Conservation (phyloP, 2,888 invertebrate species). For the Geophilus truncorum region DNA sequence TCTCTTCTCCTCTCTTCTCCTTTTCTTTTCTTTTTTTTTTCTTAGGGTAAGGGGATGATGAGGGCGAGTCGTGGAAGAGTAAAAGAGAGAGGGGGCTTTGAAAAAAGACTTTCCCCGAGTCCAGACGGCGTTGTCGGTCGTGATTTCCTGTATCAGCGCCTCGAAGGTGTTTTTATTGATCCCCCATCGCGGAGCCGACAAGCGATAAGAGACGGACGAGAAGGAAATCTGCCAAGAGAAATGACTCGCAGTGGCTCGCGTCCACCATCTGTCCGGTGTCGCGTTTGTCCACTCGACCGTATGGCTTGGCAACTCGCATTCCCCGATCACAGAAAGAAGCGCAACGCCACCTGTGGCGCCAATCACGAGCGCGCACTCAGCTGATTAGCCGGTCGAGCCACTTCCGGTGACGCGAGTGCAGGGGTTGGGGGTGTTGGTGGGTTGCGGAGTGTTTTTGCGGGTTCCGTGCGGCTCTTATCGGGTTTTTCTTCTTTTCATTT, state of each 20-base stretch:
- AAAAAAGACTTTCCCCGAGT: not conserved
- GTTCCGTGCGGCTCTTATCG: not conserved
- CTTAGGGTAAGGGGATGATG: too few species aligned
- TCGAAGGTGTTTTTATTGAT: slow-evolving; percentile 25
- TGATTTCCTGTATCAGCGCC: slow-evolving; percentile 27
- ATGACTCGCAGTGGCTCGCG: not conserved
- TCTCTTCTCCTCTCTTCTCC: too few species aligned
- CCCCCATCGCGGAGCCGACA: slow-evolving; percentile 2
- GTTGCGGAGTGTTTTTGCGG: not conserved
- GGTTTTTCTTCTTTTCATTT: not conserved
- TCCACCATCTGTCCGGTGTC: not conserved
- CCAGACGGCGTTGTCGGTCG: not conserved
- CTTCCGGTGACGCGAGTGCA: not conserved
- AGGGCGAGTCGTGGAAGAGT: too few species aligned
- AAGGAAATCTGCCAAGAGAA: not conserved
- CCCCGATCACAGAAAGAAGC: too few species aligned
- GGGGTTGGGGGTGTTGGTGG: not conserved
- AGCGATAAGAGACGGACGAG: slow-evolving; percentile 16
- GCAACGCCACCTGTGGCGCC: too few species aligned
- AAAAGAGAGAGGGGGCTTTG: too few species aligned
- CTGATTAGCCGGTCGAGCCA: not conserved
- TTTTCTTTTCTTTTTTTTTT: too few species aligned
- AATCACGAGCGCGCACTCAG: not conserved
- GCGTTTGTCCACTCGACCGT: not conserved
- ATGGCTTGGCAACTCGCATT: not conserved